Percentiles rank a stretch among this genome's conserved stretches.
Conservation (phyloP, 2,888 invertebrate species). For the Chesias legatella region DNA sequence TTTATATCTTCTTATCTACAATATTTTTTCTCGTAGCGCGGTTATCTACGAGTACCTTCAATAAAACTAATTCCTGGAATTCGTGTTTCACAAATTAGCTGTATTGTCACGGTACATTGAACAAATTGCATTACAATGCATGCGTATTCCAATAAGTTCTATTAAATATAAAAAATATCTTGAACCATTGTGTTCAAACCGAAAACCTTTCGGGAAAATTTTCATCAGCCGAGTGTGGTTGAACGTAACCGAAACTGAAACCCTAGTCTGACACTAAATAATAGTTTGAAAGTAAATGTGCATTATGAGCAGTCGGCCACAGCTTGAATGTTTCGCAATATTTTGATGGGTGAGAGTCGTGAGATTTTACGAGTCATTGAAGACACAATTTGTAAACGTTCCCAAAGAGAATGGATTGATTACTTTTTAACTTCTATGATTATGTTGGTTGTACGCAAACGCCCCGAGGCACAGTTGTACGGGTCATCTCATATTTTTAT, state of each 20-base stretch:
- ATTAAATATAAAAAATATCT: no score
- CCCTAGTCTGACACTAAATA: constrained; percentile 24
- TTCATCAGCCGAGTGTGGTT: not conserved
- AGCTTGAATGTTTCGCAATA: constrained; percentile 62
- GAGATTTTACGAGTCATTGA: constrained; percentile 72
- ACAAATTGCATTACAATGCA: no score
- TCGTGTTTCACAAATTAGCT: no score
- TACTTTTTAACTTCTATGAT: constrained; percentile 76
- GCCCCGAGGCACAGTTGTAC: constrained; percentile 54
- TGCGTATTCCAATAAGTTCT: no score
- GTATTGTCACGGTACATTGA: no score
- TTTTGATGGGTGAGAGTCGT: constrained; percentile 56
- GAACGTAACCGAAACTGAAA: constrained; percentile 16
- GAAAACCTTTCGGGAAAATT: not conserved
- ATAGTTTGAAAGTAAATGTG: constrained; percentile 45
- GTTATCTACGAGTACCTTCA: no score
- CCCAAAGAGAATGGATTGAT: constrained; percentile 76
- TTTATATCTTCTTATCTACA: no score
- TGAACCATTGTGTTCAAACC: no score
- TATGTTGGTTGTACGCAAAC: constrained; percentile 55
- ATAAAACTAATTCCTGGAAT: no score
- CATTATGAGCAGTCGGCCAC: constrained; percentile 38
- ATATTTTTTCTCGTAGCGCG: no score
- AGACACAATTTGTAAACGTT: constrained; percentile 71
- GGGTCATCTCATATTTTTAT: constrained; percentile 52